A percentile compares a stretch with the other conserved stretches of the same genome.
phyloP scores from a whole-genome alignment of 2,888 invertebrate genomes.

The Chaetogeoica ovagalla region DNA sequence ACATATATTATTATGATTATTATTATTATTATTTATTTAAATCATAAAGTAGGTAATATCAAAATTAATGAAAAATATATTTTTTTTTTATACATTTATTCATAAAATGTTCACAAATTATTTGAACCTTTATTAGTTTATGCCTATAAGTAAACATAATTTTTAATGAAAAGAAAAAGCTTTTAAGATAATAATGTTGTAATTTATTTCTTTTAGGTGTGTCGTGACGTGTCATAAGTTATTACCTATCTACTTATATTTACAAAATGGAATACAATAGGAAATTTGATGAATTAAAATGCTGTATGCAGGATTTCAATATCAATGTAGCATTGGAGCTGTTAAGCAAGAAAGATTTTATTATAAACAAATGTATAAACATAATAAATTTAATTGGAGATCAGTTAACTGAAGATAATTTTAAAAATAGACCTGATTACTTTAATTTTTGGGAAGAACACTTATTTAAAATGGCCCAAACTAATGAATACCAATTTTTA shows the following conservation, averaged over 20 bases:
- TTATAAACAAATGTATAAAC: not conserved
- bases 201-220: conserved; percentile 45
- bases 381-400: conserved; percentile 5
- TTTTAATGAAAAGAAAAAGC: not conserved
- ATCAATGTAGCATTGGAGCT: not conserved
- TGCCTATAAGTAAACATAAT: not conserved
- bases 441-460: conserved; percentile 27
- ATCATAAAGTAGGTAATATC: no score
- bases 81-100: no score
- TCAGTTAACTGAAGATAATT: conserved; percentile 14
- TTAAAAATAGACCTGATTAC: not conserved
- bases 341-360: not conserved
- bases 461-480: conserved; percentile 3
- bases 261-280: conserved; percentile 28
- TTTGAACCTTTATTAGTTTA: no score
- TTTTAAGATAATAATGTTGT: conserved; percentile 21
- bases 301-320: conserved; percentile 18
- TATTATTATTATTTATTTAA: no score
- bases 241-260: conserved; percentile 2
- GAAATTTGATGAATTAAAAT: conserved; percentile 19
- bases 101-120: no score
- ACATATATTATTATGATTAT: no score
- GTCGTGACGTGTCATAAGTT: conserved; percentile 1
- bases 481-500: not conserved
- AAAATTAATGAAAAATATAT: no score